A percentile compares a stretch with the other conserved stretches of the same genome.
Conservation (phyloP, 2,113 vertebrate genomes). For the Equus przewalskii region DNA sequence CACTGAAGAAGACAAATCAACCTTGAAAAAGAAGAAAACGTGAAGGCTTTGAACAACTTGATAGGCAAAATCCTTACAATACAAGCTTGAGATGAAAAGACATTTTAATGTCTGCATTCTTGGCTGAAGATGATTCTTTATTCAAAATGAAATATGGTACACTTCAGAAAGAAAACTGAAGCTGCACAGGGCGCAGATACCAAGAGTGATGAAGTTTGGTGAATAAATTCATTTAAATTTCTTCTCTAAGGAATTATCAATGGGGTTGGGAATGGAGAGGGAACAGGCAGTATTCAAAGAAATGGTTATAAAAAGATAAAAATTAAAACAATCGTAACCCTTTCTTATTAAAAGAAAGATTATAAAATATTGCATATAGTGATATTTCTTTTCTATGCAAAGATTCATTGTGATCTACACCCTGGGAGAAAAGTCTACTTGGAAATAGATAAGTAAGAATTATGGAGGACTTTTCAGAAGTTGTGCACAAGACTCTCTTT, state of each 20-base stretch:
- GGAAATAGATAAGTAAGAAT: conserved; percentile 33
- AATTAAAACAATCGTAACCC: conserved; percentile 31
- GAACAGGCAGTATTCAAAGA: conserved; percentile 37
- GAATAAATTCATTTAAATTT: conserved; percentile 65
- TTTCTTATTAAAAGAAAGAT: conserved; percentile 41
- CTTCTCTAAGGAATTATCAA: conserved; percentile 42
- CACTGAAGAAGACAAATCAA: background rate
- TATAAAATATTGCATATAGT: background rate
- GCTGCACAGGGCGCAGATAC: background rate
- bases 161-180: conserved; percentile 79
- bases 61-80: background rate
- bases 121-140: conserved; percentile 63
- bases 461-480: background rate
- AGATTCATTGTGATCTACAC: background rate
- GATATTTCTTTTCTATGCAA: background rate
- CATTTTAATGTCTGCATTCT: conserved; percentile 24
- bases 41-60: conserved; percentile 19
- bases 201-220: background rate
- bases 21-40: conserved; percentile 1
- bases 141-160: conserved; percentile 58
- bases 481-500: background rate
- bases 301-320: conserved; percentile 47
- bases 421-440: background rate
- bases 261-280: background rate
- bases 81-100: background rate